Base-by-base conservation (phyloP, 2,888 invertebrate species). In the Tipula unca region DNA sequence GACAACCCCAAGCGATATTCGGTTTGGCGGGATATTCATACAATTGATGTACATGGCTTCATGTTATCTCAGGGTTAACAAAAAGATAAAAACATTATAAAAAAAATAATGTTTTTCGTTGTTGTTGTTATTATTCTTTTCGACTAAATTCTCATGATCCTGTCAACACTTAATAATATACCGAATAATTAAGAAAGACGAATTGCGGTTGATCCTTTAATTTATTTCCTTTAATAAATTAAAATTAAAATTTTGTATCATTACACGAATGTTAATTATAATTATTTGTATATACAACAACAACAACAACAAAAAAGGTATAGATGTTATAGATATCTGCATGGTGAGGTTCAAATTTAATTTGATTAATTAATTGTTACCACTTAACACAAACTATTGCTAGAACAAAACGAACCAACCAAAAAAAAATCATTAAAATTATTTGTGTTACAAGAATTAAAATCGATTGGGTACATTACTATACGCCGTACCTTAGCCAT, bases 351-450 rank as follows among this genome's bases (percentile, higher is more conserved):
- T 25, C 25, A 69, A 69, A 69, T 25, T 20, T 20, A 25, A 69
- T 69, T 69, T 69, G 69, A 69, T 69, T 69, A 69, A 69, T 69
- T 69, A 69, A 69, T 69, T 69, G 69, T 69, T 69, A 69, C 25
- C 69, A 69, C 69, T 69, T 69, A 69, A 69, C 69, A 69, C 10
- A 69, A 69, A 69, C 69, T 69, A 25, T 69, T 25, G 8, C 25
- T 10, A 69, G 25, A 69, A 69, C 69, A 69, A 69, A 69, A 5
- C 17, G 6, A 17, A 54, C 17, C 48, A 17, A 39, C 1, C 1
- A 32, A 32, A 32, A 32, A 54, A 54, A 54, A n/a, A 17, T 54
- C 17, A 54, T 54, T 54, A 54, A 54, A 54, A 54, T 17, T 69
- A 69, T 69, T 69, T 69, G 25, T 69, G 69, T 69, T 25, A 10